phyloP scores from a whole-genome alignment of 2,888 invertebrate genomes.

The Oxyteleia sp. region DNA sequence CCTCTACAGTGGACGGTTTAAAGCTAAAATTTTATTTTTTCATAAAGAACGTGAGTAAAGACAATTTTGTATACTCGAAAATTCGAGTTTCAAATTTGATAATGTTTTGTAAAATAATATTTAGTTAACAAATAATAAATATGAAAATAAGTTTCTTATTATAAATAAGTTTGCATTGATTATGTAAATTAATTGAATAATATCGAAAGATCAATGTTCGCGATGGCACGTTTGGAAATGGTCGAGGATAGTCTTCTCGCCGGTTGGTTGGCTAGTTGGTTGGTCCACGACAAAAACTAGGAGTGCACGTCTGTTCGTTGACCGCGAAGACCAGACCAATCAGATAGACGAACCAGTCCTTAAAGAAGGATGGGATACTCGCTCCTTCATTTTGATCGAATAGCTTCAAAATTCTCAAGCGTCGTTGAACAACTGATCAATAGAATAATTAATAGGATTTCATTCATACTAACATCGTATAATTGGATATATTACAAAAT shows the following conservation, averaged over 20 bases:
- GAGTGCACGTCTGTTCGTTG: slow-evolving; percentile 75
- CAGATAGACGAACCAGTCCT: slow-evolving; percentile 61
- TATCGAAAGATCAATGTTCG: slow-evolving; percentile 42
- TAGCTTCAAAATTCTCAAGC: slow-evolving; percentile 2
- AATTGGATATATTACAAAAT: too few relatives aligned
- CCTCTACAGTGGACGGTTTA: too few relatives aligned
- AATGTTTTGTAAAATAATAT: too few relatives aligned
- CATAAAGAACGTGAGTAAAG: too few relatives aligned
- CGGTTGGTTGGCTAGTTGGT: slow-evolving; percentile 65
- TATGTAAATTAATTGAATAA: not conserved
- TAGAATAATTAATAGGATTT: not conserved
- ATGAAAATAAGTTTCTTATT: too few relatives aligned
- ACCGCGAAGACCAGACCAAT: slow-evolving; percentile 68
- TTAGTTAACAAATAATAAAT: too few relatives aligned
- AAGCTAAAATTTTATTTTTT: too few relatives aligned
- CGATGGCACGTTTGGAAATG: slow-evolving; percentile 78
- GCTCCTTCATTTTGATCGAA: slow-evolving; percentile 45
- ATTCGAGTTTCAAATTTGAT: too few relatives aligned
- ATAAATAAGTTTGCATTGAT: too few relatives aligned
- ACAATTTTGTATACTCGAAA: too few relatives aligned
- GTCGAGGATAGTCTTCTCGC: slow-evolving; percentile 77
- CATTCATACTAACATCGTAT: not conserved
- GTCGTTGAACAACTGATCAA: not conserved
- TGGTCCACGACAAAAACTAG: slow-evolving; percentile 78
- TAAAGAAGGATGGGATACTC: slow-evolving; percentile 53